Evolutionary conservation across 2,888 invertebrate genomes (phyloP), one percentile per base, ranked within the genome.

Genomic region (Arrhopalites spinosus): DNA sequence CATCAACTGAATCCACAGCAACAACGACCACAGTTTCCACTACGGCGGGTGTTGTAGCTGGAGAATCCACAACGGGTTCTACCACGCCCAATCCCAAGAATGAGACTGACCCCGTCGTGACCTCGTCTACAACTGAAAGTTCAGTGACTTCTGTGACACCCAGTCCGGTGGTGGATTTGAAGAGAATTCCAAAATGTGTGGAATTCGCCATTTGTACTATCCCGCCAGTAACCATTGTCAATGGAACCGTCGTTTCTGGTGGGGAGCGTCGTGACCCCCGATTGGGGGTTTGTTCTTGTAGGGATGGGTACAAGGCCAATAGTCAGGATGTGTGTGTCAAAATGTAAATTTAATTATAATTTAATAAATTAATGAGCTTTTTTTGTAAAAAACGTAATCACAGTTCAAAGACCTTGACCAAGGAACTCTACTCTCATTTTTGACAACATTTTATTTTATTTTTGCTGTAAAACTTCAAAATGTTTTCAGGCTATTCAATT

Each of bases 291-390:
- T 69, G 69, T 53, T 29, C 23, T 7, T 69, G 69, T 29, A 17
- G 15, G 25, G 30, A 25, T 29, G 69, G 69, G 30, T 69, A 69
- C 69, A 69, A 69, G 53, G 8, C 53, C 53, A 53, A 53, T n/a
- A 53, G n/a, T 53, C 53, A 13, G n/a, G 53, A 53, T 53, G 3
- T 17, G 8, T 53, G 53, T 53, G 53, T 53, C 8, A 53, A 53
- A 53, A 53, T n/a, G n/a, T n/a, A n/a, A n/a, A n/a, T n/a, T n/a
- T n/a, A n/a, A n/a, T n/a, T n/a, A n/a, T n/a, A n/a, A n/a, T n/a
- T n/a, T n/a, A n/a, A n/a, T n/a, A n/a, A n/a, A n/a, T n/a, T n/a
- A n/a, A n/a, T n/a, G n/a, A n/a, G n/a, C n/a, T n/a, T n/a, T n/a
- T n/a, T n/a, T n/a, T n/a, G n/a, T n/a, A n/a, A n/a, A n/a, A n/a